Evolutionary conservation across 2,797 vertebrate species (phyloP).

Genomic region (Acrossocheilus wenchowensis): DNA sequence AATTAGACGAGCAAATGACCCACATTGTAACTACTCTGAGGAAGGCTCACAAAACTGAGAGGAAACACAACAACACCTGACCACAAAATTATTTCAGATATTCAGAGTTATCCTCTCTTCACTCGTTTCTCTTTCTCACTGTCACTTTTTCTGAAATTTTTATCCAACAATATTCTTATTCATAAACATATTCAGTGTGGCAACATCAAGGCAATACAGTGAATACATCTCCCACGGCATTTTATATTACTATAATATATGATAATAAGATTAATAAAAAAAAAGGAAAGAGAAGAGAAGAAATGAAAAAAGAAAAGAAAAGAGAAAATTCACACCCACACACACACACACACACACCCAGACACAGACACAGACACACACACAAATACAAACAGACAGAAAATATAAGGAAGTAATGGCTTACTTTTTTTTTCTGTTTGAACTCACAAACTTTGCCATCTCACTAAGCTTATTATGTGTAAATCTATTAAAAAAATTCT

Average conservation of each 20-base stretch:
- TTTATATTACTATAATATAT: neutral
- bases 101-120: neutral
- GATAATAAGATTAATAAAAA: neutral
- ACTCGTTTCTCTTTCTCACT: slow-evolving; percentile 6
- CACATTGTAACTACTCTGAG: slow-evolving; percentile 55
- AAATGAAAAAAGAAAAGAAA: neutral
- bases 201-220: neutral
- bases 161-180: neutral
- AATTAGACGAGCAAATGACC: slow-evolving; percentile 60
- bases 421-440: slow-evolving; percentile 8
- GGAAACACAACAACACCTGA: slow-evolving; percentile 25
- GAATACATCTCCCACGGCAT: neutral
- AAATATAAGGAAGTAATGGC: neutral
- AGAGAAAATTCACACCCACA: neutral
- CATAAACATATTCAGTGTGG: neutral
- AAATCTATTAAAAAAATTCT: neutral
- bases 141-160: neutral
- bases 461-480: neutral
- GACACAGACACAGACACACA: neutral
- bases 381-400: neutral
- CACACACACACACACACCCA: neutral
- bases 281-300: neutral
- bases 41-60: slow-evolving; percentile 41
- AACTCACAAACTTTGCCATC: neutral
- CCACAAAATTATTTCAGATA: slow-evolving; percentile 1